Evolutionary conservation across 2,888 invertebrate genomes (phyloP).

Genomic region (Petrolisthes manimaculis): DNA sequence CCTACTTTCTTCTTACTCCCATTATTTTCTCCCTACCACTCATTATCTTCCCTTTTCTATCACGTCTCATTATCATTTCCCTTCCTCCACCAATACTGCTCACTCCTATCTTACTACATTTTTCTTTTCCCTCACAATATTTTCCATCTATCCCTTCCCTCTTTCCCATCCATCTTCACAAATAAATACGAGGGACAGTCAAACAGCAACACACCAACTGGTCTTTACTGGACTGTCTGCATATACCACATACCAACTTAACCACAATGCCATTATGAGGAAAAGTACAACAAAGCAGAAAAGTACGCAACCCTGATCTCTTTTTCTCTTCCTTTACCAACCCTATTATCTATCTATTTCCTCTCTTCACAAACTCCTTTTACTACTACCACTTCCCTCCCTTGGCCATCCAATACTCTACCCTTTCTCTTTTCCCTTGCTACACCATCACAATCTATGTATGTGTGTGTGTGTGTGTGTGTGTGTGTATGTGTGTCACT

Average conservation of each 20-base stretch:
- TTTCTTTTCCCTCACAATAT: conserved; percentile 30
- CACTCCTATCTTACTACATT: neutral
- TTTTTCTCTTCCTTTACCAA: neutral
- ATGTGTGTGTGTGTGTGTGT: no score
- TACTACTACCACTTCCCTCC: no score
- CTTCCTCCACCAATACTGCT: neutral
- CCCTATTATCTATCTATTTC: neutral
- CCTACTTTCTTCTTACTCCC: neutral
- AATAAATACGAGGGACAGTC: no score
- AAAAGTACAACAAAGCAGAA: neutral
- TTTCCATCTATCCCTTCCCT: conserved; percentile 21
- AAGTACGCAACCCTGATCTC: neutral
- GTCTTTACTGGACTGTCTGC: no score
- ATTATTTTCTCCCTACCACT: neutral
- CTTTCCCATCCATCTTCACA: conserved; percentile 34
- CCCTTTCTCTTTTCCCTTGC: no score
- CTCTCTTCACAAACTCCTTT: no score
- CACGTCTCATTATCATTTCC: neutral
- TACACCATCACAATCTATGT: no score
- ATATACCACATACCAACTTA: no score
- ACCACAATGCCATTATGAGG: no score
- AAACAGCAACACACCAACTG: no score
- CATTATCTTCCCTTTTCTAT: conserved; percentile 6
- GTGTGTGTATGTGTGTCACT: no score
- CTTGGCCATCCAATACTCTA: no score